Evolutionary conservation across 2,888 invertebrate genomes (phyloP).

Genomic region (Nycteola revayana): DNA sequence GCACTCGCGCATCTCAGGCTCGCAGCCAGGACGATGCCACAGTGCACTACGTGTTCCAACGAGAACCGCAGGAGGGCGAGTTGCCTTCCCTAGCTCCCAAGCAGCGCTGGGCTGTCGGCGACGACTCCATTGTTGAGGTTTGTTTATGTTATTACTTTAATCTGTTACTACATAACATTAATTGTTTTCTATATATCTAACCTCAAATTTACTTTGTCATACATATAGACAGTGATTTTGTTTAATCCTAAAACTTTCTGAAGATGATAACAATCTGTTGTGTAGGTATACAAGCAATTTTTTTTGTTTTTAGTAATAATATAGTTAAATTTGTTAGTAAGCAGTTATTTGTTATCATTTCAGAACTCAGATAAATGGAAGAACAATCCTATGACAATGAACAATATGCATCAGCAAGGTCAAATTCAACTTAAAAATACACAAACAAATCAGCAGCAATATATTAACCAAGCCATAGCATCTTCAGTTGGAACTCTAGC

Average conservation of each 20-base stretch:
- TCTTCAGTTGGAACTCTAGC: constrained; percentile 74
- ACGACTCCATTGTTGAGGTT: constrained; percentile 94
- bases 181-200: too few species aligned
- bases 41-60: constrained; percentile 95
- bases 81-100: constrained; percentile 88
- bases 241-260: too few species aligned
- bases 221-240: constrained; percentile 8
- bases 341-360: constrained; percentile 44
- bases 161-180: too few species aligned
- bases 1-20: constrained; percentile 85
- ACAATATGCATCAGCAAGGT: constrained; percentile 82
- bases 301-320: too few species aligned
- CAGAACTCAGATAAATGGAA: constrained; percentile 95
- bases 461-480: constrained; percentile 71
- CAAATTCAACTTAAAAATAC: constrained; percentile 71
- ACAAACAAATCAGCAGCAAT: constrained; percentile 80
- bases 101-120: constrained; percentile 93
- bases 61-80: constrained; percentile 90
- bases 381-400: constrained; percentile 83
- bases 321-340: constrained; percentile 6
- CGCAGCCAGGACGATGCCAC: constrained; percentile 92
- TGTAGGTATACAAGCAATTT: too few species aligned
- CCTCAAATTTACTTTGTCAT: constrained; percentile 20
- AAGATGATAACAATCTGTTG: too few species aligned
- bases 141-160: constrained; percentile 28